These are phyloP conservation scores for Accipiter fasciatus DNA, from an alignment of 2,797 vertebrate species.

Conservation along the genomic window DNA sequence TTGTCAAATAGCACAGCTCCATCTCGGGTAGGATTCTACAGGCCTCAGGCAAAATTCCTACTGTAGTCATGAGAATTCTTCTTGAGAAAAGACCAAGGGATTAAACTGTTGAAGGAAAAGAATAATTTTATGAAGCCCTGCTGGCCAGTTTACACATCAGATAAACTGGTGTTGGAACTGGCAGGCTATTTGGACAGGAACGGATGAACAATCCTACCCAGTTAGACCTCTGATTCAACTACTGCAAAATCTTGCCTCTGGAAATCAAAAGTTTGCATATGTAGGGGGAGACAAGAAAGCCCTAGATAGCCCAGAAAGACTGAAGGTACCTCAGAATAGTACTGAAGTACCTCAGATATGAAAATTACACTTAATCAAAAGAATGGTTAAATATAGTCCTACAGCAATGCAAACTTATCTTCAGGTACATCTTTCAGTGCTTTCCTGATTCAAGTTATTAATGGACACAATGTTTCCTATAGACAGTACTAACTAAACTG, in stretches of 20 bases:
- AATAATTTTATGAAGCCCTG: not conserved
- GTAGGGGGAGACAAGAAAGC: not conserved
- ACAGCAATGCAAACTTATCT: not conserved
- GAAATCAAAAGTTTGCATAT: not conserved
- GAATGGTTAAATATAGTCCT: not conserved
- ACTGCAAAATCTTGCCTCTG: not conserved
- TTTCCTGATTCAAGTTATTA: not conserved
- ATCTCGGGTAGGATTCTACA: not conserved
- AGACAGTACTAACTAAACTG: not conserved
- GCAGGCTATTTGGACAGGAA: not conserved
- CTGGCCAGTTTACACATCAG: not conserved
- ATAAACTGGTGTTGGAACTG: not conserved
- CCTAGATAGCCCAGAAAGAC: not conserved
- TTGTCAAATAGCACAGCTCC: not conserved
- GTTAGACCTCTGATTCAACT: not conserved
- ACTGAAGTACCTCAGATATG: not conserved
- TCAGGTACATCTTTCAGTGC: not conserved
- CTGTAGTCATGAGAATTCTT: not conserved
- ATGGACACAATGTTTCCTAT: not conserved
- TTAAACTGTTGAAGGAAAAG: slow-evolving; percentile 1
- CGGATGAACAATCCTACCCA: not conserved
- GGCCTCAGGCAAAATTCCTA: not conserved
- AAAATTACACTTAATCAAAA: not conserved
- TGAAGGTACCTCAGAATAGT: not conserved
- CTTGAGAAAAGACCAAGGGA: not conserved